Conservation (phyloP, 2,888 invertebrate genomes). For the Malachius bipustulatus region DNA sequence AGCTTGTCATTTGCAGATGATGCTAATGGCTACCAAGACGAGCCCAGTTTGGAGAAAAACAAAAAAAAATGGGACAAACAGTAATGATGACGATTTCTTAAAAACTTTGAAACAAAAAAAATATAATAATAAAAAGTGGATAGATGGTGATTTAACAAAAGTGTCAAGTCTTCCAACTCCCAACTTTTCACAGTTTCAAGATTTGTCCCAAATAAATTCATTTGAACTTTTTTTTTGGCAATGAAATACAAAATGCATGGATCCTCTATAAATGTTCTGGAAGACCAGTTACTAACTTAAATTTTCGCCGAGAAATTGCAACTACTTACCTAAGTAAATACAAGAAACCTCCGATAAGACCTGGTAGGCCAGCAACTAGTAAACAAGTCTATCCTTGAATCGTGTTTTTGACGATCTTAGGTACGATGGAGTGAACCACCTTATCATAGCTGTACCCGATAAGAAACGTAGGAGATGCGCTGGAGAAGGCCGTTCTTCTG, state of each 20-base stretch:
- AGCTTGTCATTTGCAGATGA: not conserved
- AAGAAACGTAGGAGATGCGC: slow-evolving; percentile 18
- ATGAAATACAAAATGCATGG: slow-evolving; percentile 5
- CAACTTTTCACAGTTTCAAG: no score
- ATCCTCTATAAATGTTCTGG: slow-evolving; percentile 5
- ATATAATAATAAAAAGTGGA: no score
- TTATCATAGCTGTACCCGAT: slow-evolving; percentile 11
- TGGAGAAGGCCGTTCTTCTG: slow-evolving; percentile 15
- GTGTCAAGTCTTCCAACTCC: no score
- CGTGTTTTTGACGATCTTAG: slow-evolving; percentile 16
- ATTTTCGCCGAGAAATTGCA: slow-evolving; percentile 5
- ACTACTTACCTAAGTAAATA: slow-evolving; percentile 5
- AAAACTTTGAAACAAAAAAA: no score
- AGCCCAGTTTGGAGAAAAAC: no score
- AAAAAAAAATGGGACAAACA: no score
- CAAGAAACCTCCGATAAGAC: slow-evolving; percentile 1
- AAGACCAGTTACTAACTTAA: slow-evolving; percentile 4
- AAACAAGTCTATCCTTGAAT: slow-evolving; percentile 11
- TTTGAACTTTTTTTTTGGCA: no score
- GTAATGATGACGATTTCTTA: no score
- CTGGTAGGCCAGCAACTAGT: no score
- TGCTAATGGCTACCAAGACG: no score
- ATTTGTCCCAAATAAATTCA: no score
- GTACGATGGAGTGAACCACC: slow-evolving; percentile 18
- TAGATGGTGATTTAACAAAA: no score